These are phyloP conservation scores for Trissolcus japonicus DNA, from an alignment of 2,888 invertebrate species.

Conservation along the genomic window DNA sequence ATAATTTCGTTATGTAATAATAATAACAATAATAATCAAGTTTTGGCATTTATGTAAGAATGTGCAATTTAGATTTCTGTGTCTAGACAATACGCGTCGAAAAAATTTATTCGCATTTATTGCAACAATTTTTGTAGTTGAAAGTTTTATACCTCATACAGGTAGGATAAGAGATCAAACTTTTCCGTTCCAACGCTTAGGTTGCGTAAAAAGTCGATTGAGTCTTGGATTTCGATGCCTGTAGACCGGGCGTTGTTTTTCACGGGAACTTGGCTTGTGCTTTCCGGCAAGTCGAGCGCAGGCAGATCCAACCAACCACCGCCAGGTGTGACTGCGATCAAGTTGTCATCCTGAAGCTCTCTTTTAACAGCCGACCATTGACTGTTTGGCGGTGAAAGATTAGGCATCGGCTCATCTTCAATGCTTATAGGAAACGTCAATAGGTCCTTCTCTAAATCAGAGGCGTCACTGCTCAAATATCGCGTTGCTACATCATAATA, in stretches of 20 bases:
- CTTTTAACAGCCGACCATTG: constrained; percentile 26
- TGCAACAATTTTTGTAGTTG: not conserved
- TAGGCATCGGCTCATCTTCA: constrained; percentile 32
- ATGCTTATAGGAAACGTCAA: constrained; percentile 27
- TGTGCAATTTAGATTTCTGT: not conserved
- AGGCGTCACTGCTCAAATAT: constrained; percentile 68
- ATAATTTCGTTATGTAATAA: not conserved
- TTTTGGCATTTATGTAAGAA: constrained; percentile 5
- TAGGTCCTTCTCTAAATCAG: constrained; percentile 64
- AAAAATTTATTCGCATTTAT: not conserved
- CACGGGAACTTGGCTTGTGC: constrained; percentile 14
- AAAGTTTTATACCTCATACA: constrained; percentile 69
- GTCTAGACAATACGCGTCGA: not conserved
- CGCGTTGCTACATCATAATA: constrained; percentile 62
- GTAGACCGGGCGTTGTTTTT: constrained; percentile 36
- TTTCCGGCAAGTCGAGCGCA: constrained; percentile 26
- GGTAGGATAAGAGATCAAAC: constrained; percentile 74
- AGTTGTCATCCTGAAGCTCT: constrained; percentile 27
- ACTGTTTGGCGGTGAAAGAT: constrained; percentile 10
- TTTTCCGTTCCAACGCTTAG: constrained; percentile 64
- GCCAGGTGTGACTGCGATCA: constrained; percentile 13
- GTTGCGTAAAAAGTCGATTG: constrained; percentile 63
- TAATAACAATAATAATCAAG: not conserved
- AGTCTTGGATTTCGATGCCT: constrained; percentile 49
- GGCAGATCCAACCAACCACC: constrained; percentile 34